Percentiles rank a stretch among this genome's conserved stretches.
Conservation (phyloP, 1,140 invertebrate genomes). For the Trypoxylus dichotomus region DNA sequence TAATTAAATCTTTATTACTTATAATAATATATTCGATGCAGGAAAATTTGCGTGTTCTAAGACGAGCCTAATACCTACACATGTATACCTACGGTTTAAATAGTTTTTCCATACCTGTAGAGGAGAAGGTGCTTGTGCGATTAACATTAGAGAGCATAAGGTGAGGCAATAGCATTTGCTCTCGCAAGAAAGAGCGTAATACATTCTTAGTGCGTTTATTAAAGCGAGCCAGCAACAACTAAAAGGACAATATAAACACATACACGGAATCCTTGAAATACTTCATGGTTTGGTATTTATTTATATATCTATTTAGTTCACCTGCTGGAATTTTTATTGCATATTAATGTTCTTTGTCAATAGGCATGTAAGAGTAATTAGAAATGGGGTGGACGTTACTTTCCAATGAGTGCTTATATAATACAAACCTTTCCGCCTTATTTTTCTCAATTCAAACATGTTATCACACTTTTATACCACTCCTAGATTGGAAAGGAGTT, state of each 20-base stretch:
- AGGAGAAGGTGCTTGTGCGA: background rate
- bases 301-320: background rate
- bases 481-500: background rate
- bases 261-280: background rate
- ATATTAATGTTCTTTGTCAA: constrained; percentile 9
- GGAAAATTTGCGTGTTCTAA: too few relatives aligned
- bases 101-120: background rate
- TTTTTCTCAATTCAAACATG: background rate
- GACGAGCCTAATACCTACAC: too few relatives aligned
- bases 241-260: background rate
- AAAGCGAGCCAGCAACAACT: background rate
- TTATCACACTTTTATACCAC: background rate
- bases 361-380: background rate
- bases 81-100: too few relatives aligned
- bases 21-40: too few relatives aligned
- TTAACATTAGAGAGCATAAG: background rate
- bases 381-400: background rate
- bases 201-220: background rate
- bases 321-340: background rate
- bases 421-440: background rate
- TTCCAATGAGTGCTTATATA: background rate
- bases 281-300: background rate
- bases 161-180: background rate
- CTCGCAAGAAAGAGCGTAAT: background rate
- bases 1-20: too few relatives aligned